Percentiles rank a stretch among this genome's conserved stretches.
Evolutionary conservation across 30 jellyfish, hydroid and myxozoan species (phyloP).

Genomic region (Nemopilema nomurai): DNA sequence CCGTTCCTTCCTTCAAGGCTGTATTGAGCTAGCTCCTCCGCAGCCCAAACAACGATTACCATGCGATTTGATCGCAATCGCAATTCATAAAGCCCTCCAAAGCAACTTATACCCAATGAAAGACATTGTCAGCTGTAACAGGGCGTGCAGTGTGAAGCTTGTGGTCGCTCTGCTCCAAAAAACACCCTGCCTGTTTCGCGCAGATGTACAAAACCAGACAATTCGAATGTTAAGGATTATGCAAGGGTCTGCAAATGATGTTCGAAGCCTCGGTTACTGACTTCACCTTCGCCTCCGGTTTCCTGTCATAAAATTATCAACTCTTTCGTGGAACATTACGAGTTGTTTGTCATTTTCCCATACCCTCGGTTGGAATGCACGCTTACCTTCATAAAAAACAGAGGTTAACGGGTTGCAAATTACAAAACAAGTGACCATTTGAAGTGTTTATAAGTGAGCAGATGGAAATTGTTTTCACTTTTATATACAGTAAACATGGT

Average conservation of each 20-base stretch:
- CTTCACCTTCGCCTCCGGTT: neutral
- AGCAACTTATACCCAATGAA: too few species aligned
- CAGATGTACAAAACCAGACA: neutral
- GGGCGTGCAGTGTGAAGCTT: neutral
- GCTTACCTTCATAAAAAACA: too few species aligned
- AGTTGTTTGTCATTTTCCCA: neutral
- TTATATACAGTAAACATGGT: too few species aligned
- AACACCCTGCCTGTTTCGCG: neutral
- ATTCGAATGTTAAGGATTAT: neutral
- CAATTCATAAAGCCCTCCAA: too few species aligned
- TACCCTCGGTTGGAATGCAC: neutral
- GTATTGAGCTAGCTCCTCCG: neutral
- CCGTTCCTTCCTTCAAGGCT: too few species aligned
- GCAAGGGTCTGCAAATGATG: neutral
- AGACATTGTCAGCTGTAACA: neutral
- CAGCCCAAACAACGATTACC: too few species aligned
- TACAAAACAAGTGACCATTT: too few species aligned
- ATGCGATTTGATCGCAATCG: too few species aligned
- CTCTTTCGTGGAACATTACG: neutral
- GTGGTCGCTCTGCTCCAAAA: neutral
- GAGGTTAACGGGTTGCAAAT: too few species aligned
- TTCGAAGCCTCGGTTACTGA: neutral
- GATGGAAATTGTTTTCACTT: too few species aligned
- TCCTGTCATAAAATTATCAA: neutral
- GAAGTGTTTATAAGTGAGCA: too few species aligned